phyloP scores from a whole-genome alignment of 2,113 vertebrate genomes.

The Amphiprion percula region DNA sequence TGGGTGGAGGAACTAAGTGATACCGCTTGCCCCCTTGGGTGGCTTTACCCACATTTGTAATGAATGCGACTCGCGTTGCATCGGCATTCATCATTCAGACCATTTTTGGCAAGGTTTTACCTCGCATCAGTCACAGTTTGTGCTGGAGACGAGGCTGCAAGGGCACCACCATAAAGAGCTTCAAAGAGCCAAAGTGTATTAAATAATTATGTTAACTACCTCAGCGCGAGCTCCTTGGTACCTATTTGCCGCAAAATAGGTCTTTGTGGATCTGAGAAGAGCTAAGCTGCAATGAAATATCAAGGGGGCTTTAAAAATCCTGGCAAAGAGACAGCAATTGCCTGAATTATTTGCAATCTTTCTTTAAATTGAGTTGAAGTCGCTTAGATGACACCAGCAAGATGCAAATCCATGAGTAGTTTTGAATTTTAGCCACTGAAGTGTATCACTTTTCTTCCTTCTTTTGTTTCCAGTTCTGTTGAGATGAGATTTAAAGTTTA shows the following conservation, averaged over 20 bases:
- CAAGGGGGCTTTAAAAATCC: slow-evolving; percentile 22
- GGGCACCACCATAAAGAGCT: slow-evolving; percentile 8
- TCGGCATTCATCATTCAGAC: slow-evolving; percentile 56
- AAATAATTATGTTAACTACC: slow-evolving; percentile 34
- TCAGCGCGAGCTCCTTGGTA: slow-evolving; percentile 7
- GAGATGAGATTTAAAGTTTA: neutral
- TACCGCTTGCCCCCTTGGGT: slow-evolving; percentile 59
- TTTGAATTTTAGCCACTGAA: slow-evolving; percentile 80
- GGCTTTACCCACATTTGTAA: slow-evolving; percentile 51
- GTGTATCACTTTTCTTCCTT: slow-evolving; percentile 48
- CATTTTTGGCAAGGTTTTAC: slow-evolving; percentile 47
- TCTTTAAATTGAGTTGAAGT: slow-evolving; percentile 71
- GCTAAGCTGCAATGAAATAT: slow-evolving; percentile 29
- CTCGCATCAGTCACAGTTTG: slow-evolving; percentile 33
- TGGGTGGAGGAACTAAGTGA: slow-evolving; percentile 68
- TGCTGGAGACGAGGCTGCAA: slow-evolving; percentile 18
- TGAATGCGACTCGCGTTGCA: slow-evolving; percentile 41
- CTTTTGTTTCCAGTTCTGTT: slow-evolving; percentile 8
- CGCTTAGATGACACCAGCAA: slow-evolving; percentile 64
- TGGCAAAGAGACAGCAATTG: slow-evolving; percentile 48
- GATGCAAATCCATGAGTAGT: slow-evolving; percentile 37
- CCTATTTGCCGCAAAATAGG: slow-evolving; percentile 26
- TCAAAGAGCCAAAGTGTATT: slow-evolving; percentile 34
- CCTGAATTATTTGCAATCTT: slow-evolving; percentile 61
- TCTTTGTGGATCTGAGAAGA: slow-evolving; percentile 31